Evolutionary conservation across 2,797 vertebrate genomes (phyloP), one percentile per base, ranked within the genome.

Genomic region (Propithecus perrieri): DNA sequence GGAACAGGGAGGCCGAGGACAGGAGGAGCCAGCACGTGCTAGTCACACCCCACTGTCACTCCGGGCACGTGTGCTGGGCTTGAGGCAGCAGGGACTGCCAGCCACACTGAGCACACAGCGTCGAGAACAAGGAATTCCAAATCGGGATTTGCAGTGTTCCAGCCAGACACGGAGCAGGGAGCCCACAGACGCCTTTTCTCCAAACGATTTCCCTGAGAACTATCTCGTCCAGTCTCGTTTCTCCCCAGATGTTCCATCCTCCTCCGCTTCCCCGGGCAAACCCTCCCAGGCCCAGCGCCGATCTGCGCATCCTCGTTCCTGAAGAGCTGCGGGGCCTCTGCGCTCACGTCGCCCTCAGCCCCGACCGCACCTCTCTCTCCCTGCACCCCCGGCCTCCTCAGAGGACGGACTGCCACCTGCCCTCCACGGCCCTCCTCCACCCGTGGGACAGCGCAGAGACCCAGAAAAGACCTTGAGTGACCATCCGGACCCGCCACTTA

Each of bases 301-400:
- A 22, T 4, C n/a, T 38, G n/a, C 4, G 2, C 18, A 11, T 22
- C 65, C 59, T 35, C 33, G 8, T 20, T 67, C 17, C n/a, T 35
- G 18, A 65, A n/a, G 7, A 18, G 30, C 15, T 4, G 18, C 15
- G 9, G 18, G n/a, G n/a, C 65, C 65, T 38, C n/a, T 24, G 20
- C 20, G 1, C 35, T 69, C 65, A 22, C 4, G 2, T 67, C 18
- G 0, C 4, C 17, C 63, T 69, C 17, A 20, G n/a, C 65, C n/a
- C 18, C 18, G 0, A 22, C 65, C 0, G 6, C 18, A 18, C n/a
- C 18, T 1, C 1, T 35, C n/a, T 7, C 65, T 2, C 55, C 55
- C 55, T 0, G 7, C 20, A 8, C 53, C 7, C 20, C 18, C n/a
- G 10, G 14, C 30, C 4, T 67, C 20, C 67, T 20, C 30, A 6